Evolutionary conservation across 1,140 invertebrate genomes (phyloP).

Genomic region (Penaeus japonicus): DNA sequence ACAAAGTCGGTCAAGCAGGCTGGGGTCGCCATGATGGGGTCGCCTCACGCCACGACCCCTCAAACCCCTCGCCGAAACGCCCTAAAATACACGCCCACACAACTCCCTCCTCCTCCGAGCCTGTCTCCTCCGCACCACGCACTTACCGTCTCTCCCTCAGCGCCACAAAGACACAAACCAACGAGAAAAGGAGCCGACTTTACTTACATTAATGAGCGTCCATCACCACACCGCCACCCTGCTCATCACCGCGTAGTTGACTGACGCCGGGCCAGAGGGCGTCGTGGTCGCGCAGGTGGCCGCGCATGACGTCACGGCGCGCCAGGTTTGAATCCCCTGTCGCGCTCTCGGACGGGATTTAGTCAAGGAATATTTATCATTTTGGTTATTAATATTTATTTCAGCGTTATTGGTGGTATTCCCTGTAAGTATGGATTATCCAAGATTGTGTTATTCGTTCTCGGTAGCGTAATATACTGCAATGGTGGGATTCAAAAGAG

Average conservation of each 20-base stretch:
- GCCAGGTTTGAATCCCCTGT: slow-evolving; percentile 1
- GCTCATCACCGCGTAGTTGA: slow-evolving; percentile 45
- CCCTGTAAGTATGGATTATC: too few relatives aligned
- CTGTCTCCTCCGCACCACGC: background rate
- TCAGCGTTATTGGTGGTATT: too few relatives aligned
- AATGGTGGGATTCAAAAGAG: too few relatives aligned
- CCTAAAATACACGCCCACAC: background rate
- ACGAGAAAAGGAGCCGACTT: too few relatives aligned
- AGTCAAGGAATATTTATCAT: too few relatives aligned
- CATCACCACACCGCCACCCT: slow-evolving; percentile 3
- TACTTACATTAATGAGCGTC: too few relatives aligned
- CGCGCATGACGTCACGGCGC: slow-evolving; percentile 35
- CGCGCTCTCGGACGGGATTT: background rate
- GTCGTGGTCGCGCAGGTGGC: slow-evolving; percentile 21
- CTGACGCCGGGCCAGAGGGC: slow-evolving; percentile 40
- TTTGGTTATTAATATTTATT: too few relatives aligned
- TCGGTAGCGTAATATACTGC: too few relatives aligned
- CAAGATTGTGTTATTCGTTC: too few relatives aligned
- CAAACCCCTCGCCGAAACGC: background rate
- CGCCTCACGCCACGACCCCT: background rate
- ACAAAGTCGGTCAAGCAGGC: background rate
- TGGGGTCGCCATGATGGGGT: background rate
- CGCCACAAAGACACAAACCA: too few relatives aligned
- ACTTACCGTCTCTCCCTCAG: background rate
- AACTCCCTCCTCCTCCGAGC: background rate